Conservation (phyloP, 92 coral and sea anemone genomes). For the Zoanthus sansibaricus region DNA sequence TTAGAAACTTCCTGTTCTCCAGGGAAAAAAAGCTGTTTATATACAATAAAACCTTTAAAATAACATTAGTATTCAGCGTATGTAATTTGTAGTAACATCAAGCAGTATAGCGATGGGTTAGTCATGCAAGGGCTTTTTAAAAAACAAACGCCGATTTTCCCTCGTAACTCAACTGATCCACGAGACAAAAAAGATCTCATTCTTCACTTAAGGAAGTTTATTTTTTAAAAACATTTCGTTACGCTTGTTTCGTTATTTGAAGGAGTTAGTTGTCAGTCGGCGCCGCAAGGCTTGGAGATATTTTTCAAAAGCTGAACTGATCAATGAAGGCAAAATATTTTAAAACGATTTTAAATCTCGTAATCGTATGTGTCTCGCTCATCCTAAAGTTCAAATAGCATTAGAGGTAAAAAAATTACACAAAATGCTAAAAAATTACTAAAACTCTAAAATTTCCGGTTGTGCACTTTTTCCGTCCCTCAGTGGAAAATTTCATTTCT, state of each 20-base stretch:
- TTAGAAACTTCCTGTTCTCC: neutral
- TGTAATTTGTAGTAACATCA: neutral
- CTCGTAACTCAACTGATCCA: neutral
- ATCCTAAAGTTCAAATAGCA: neutral
- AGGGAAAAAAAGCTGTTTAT: neutral
- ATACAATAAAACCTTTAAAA: neutral
- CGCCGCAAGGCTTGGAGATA: neutral
- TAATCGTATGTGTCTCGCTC: neutral
- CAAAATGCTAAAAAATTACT: neutral
- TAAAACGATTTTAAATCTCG: neutral
- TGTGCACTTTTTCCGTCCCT: neutral
- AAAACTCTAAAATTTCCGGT: neutral
- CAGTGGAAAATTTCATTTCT: too few species aligned
- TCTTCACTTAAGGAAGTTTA: neutral
- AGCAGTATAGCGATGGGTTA: neutral
- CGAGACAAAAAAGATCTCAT: neutral
- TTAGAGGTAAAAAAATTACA: neutral
- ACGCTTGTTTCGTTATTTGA: neutral
- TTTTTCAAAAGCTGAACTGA: neutral
- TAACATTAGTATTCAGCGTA: neutral
- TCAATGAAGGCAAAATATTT: neutral
- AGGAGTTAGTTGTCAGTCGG: neutral
- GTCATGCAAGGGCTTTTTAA: neutral
- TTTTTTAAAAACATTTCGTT: neutral
- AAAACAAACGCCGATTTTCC: neutral